Conservation (phyloP, 1,140 invertebrate genomes). For the Papilio machaon region DNA sequence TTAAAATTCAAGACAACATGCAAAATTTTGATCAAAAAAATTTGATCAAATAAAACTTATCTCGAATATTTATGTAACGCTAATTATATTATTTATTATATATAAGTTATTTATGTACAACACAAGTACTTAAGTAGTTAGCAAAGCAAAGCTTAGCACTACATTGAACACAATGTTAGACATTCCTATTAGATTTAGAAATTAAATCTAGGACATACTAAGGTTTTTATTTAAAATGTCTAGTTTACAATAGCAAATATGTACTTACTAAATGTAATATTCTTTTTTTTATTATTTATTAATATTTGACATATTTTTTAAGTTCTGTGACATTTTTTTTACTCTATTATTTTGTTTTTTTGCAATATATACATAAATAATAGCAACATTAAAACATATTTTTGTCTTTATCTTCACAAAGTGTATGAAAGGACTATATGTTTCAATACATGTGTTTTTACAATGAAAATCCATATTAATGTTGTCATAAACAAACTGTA, state of each 20-base stretch:
- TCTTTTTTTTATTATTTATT: neutral
- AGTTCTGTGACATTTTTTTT: neutral
- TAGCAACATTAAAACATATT: no score
- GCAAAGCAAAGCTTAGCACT: neutral
- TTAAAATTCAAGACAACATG: no score
- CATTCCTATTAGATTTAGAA: slow-evolving; percentile 43
- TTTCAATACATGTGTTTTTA: no score
- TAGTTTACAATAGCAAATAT: neutral
- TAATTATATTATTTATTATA: neutral
- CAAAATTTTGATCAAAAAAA: neutral
- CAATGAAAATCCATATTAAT: no score
- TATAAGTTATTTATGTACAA: neutral
- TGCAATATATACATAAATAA: no score
- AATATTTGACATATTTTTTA: neutral
- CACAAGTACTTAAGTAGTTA: slow-evolving; percentile 12
- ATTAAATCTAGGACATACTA: neutral
- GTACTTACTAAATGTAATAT: neutral
- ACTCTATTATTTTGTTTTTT: no score
- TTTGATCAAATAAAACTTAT: neutral
- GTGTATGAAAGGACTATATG: no score
- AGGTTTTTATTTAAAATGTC: neutral
- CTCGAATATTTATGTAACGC: neutral
- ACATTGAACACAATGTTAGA: slow-evolving; percentile 10
- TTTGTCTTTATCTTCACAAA: no score
- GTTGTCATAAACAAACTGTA: neutral